phyloP scores from a whole-genome alignment of 2,888 invertebrate species.

The Danaus chrysippus region DNA sequence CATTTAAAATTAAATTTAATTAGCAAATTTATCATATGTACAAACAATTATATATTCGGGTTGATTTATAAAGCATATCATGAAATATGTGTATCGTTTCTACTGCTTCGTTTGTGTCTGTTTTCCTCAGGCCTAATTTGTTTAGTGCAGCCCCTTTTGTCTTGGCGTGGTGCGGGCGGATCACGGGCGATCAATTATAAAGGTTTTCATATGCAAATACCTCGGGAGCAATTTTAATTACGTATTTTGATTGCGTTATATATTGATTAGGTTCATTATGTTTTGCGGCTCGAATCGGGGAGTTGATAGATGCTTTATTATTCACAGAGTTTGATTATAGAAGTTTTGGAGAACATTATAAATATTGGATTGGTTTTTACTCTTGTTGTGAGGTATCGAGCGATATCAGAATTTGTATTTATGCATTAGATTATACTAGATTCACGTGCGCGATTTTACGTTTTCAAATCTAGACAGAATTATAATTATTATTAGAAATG shows the following conservation, averaged over 20 bases:
- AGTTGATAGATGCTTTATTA: constrained; percentile 32
- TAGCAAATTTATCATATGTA: neutral
- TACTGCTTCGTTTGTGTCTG: constrained; percentile 28
- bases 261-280: constrained; percentile 69
- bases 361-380: constrained; percentile 6
- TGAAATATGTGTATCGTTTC: constrained; percentile 20
- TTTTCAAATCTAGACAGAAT: neutral
- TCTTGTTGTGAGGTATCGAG: neutral
- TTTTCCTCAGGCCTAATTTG: constrained; percentile 53
- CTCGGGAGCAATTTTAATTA: constrained; percentile 72
- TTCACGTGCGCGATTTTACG: neutral
- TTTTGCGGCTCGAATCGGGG: constrained; percentile 31
- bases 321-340: constrained; percentile 29
- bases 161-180: constrained; percentile 42
- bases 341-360: constrained; percentile 10
- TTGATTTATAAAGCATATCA: constrained; percentile 4
- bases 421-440: neutral
- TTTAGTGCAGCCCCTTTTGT: constrained; percentile 48
- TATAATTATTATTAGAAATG: no score
- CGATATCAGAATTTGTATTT: neutral
- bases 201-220: constrained; percentile 76
- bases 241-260: constrained; percentile 69
- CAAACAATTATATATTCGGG: neutral
- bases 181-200: constrained; percentile 65
- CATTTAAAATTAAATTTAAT: neutral